Conservation (phyloP, 53 echinoderm and acorn worm species). For the Paracentrotus lividus region DNA sequence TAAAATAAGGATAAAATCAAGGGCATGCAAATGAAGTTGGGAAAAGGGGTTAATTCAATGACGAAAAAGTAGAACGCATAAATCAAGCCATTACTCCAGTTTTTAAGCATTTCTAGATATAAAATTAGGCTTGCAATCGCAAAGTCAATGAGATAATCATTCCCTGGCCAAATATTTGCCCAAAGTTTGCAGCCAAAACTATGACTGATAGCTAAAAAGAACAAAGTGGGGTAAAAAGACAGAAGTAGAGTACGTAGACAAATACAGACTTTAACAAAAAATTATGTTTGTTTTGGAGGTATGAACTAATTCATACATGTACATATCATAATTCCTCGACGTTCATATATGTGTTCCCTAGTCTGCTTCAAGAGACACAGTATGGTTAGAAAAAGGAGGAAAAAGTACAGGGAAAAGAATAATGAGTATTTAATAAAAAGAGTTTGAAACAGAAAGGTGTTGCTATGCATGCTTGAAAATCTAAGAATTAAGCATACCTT, state of each 20-base stretch:
- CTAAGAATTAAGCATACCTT: conserved; percentile 1
- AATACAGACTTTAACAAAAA: not conserved
- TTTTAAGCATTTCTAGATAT: conserved; percentile 1
- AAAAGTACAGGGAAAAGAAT: not conserved
- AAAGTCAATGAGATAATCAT: conserved; percentile 64
- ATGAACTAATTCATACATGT: not conserved
- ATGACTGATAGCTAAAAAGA: not conserved
- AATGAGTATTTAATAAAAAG: not conserved
- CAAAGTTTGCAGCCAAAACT: conserved; percentile 1
- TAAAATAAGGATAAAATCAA: not conserved
- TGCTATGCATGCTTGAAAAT: not conserved
- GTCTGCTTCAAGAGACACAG: not conserved
- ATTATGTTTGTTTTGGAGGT: conserved; percentile 5
- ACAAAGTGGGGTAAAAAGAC: not conserved
- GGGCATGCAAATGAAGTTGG: conserved; percentile 12
- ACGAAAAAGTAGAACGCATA: conserved; percentile 45
- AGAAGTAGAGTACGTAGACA: not conserved
- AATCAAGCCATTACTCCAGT: conserved; percentile 48
- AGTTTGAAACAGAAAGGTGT: not conserved
- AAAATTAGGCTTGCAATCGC: conserved; percentile 46
- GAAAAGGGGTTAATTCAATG: conserved; percentile 55
- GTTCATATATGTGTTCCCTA: not conserved
- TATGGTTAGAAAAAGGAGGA: not conserved
- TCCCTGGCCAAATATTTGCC: conserved; percentile 57
- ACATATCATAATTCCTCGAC: not conserved